Conservation (phyloP, 2,888 invertebrate species). For the Agrenia bidenticulata region DNA sequence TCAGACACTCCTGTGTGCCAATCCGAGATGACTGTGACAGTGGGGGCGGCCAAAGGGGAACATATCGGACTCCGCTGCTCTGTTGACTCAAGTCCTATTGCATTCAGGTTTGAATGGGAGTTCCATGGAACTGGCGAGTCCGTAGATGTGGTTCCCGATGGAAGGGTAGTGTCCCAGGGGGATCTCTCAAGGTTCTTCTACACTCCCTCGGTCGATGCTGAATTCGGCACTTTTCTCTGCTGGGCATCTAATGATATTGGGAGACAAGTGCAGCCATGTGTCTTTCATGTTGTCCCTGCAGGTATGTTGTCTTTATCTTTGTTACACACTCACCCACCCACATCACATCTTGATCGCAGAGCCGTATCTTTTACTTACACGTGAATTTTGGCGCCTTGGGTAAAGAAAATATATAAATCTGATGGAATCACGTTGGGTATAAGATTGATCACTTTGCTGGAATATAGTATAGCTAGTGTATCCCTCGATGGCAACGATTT, state of each 20-base stretch:
- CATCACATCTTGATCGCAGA: neutral
- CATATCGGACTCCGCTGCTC: conserved; percentile 78
- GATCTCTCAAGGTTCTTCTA: conserved; percentile 47
- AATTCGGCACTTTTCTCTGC: conserved; percentile 64
- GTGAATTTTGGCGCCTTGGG: neutral
- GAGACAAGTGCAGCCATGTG: conserved; percentile 70
- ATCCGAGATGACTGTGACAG: conserved; percentile 74
- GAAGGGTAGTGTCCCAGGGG: conserved; percentile 40
- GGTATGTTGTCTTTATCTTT: conserved; percentile 54
- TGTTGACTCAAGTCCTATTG: conserved; percentile 82
- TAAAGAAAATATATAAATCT: no score
- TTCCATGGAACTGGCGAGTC: conserved; percentile 46
- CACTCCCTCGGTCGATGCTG: conserved; percentile 39
- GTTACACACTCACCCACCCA: conserved; percentile 1
- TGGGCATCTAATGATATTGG: conserved; percentile 73
- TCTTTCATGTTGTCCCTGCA: conserved; percentile 71
- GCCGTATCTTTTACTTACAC: neutral
- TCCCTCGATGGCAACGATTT: no score
- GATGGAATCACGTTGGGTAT: no score
- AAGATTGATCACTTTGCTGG: no score
- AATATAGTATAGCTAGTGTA: no score
- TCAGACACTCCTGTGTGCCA: conserved; percentile 75
- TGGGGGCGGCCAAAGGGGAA: conserved; percentile 83
- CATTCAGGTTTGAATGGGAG: conserved; percentile 48
- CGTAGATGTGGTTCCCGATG: conserved; percentile 43